Evolutionary conservation across 2,113 vertebrate species (phyloP).

Genomic region (Polyodon spathula): DNA sequence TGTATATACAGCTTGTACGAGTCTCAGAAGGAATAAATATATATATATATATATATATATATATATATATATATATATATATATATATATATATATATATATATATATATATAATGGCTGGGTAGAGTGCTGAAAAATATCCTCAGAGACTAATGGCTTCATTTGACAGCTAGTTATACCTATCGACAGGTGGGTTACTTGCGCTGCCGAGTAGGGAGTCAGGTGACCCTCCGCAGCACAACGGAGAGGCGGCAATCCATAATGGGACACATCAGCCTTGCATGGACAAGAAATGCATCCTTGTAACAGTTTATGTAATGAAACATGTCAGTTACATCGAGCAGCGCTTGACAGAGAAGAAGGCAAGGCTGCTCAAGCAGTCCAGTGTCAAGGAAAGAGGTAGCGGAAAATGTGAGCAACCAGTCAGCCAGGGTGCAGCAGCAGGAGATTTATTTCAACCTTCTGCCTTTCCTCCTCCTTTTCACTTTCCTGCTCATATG

Average conservation of each 20-base stretch:
- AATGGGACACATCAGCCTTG: conserved; percentile 6
- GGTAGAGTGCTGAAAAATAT: not conserved
- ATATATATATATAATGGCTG: no score
- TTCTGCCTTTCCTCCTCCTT: no score
- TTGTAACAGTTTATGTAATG: not conserved
- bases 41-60: no score
- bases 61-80: no score
- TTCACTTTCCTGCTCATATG: no score
- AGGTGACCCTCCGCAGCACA: not conserved
- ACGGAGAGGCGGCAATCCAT: conserved; percentile 3
- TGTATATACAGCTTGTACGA: no score
- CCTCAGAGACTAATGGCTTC: not conserved
- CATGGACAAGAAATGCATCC: not conserved
- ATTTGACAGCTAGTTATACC: not conserved
- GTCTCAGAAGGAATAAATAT: no score
- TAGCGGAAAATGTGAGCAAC: not conserved
- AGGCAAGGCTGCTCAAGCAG: not conserved
- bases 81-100: no score
- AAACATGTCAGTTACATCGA: conserved; percentile 10
- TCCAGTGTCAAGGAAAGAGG: conserved; percentile 3
- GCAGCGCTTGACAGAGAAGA: not conserved
- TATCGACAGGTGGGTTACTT: conserved; percentile 5
- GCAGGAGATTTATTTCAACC: no score
- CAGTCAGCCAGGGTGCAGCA: no score
- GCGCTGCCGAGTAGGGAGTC: not conserved